Conservation (phyloP, 2,113 vertebrate genomes). For the Leptobrachium ailaonicum region DNA sequence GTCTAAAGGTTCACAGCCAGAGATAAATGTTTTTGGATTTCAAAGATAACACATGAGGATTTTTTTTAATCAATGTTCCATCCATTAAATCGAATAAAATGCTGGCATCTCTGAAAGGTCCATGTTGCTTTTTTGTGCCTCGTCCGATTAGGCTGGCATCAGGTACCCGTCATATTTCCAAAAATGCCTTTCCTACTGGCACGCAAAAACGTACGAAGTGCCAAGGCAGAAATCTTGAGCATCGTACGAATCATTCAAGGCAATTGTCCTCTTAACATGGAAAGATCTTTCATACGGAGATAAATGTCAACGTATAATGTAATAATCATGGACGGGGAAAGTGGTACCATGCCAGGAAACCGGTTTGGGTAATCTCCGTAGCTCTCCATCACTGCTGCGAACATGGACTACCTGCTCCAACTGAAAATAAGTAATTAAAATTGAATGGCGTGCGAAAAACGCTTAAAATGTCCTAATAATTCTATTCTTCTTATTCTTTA, state of each 20-base stretch:
- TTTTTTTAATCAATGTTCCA: conserved; percentile 14
- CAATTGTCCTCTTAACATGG: not conserved
- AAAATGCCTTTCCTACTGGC: conserved; percentile 34
- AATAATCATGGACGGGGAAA: too few species aligned
- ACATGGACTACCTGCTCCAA: too few species aligned
- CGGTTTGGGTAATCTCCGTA: too few species aligned
- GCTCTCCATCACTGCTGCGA: too few species aligned
- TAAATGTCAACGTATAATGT: too few species aligned
- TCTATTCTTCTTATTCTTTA: too few species aligned
- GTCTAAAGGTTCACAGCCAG: not conserved
- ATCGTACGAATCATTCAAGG: not conserved
- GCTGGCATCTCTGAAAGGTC: conserved; percentile 19
- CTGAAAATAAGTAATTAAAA: too few species aligned
- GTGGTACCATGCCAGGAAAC: too few species aligned
- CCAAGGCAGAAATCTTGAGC: conserved; percentile 21
- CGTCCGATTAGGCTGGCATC: conserved; percentile 32
- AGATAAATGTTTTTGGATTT: conserved; percentile 32
- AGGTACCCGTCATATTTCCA: conserved; percentile 30
- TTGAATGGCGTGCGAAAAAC: too few species aligned
- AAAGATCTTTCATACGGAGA: not conserved
- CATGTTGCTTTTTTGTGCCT: conserved; percentile 34
- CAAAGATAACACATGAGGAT: not conserved
- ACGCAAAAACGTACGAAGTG: not conserved
- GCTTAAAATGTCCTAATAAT: too few species aligned
- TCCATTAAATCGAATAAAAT: conserved; percentile 22